Percentiles rank a stretch among this genome's conserved stretches.
Conservation (phyloP, 2,888 invertebrate species). For the Meteorus colon region DNA sequence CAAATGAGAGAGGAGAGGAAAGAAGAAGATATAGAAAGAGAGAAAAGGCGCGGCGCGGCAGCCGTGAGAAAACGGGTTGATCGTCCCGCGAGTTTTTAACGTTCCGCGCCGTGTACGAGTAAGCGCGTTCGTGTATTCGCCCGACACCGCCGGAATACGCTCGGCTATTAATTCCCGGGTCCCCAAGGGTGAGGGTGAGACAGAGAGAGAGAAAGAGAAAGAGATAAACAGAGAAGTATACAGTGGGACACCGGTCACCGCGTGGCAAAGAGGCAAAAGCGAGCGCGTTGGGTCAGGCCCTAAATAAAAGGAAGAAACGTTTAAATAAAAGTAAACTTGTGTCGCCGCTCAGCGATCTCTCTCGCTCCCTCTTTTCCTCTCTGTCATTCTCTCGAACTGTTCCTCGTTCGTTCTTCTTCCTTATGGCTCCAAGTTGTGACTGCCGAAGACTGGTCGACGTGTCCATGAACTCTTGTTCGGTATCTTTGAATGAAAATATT, state of each 20-base stretch:
- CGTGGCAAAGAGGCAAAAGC: conserved; percentile 62
- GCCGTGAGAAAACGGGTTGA: conserved; percentile 57
- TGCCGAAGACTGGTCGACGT: conserved; percentile 32
- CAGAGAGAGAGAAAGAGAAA: conserved; percentile 55
- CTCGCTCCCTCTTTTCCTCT: conserved; percentile 4
- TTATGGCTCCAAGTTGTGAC: conserved; percentile 4
- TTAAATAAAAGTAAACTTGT: conserved; percentile 73
- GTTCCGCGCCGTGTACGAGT: conserved; percentile 48
- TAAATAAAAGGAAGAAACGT: conserved; percentile 72
- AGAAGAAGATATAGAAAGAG: conserved; percentile 43
- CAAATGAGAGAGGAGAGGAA: conserved; percentile 40
- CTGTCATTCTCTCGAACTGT: too few species aligned
- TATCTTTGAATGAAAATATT: neutral
- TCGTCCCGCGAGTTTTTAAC: conserved; percentile 54
- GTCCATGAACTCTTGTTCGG: conserved; percentile 21
- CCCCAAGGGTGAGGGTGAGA: conserved; percentile 55
- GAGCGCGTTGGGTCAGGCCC: conserved; percentile 68
- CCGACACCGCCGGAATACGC: conserved; percentile 59
- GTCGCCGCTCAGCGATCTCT: conserved; percentile 57
- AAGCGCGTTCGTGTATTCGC: conserved; percentile 46
- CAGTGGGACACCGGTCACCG: conserved; percentile 62
- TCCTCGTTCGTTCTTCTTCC: too few species aligned
- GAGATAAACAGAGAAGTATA: conserved; percentile 47
- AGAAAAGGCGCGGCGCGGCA: conserved; percentile 48
- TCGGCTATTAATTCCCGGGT: conserved; percentile 69